These are phyloP conservation scores for Osedax fenrisi DNA, from an alignment of 2,888 invertebrate genomes.

Conservation along the genomic window DNA sequence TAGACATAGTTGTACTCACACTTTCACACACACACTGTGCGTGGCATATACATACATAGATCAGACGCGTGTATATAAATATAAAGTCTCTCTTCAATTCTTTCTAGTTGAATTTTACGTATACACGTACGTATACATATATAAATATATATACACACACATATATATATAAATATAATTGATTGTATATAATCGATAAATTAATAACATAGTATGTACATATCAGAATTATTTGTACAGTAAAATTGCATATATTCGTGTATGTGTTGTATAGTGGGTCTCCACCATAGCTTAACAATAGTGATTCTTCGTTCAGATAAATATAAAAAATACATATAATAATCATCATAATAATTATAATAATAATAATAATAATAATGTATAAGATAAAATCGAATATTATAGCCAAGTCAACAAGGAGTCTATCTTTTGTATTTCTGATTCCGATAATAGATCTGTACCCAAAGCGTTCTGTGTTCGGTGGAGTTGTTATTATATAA, in stretches of 20 bases:
- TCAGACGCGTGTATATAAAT: no score
- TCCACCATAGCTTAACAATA: background rate
- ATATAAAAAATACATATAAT: background rate
- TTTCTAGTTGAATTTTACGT: background rate
- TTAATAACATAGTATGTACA: no score
- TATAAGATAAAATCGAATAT: background rate
- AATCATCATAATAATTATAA: background rate
- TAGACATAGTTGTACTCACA: background rate
- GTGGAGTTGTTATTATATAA: background rate
- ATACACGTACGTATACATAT: no score
- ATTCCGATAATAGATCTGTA: conserved; percentile 1
- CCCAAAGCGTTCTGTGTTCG: background rate
- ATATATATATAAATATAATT: no score
- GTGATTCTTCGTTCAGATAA: background rate
- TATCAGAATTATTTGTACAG: background rate
- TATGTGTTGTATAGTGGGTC: no score
- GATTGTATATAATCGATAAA: no score
- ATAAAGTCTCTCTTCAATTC: no score
- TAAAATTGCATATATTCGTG: background rate
- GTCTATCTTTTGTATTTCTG: conserved; percentile 12
- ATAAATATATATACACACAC: no score
- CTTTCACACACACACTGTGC: no score
- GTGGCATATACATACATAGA: no score
- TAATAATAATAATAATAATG: background rate
- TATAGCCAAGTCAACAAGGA: conserved; percentile 11